Evolutionary conservation across 37 sponge, comb jelly and placozoan genomes (phyloP), one percentile per base, ranked within the genome.

Genomic region (Crambe crambe): DNA sequence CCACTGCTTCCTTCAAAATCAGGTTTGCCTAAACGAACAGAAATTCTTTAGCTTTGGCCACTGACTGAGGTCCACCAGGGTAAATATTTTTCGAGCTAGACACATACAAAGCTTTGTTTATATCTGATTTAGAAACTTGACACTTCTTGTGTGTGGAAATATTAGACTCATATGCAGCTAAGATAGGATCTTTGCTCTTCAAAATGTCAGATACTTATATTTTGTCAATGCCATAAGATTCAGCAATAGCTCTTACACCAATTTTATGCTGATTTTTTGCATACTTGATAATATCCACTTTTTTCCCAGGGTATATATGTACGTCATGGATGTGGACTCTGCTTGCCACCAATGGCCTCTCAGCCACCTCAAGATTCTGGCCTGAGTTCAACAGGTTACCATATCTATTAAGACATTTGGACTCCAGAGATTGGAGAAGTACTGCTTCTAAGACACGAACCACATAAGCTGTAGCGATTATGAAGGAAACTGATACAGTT

Each of bases 1-100:
- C 89, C 89, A 66, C 54, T 78, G 9, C 80, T 74, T 6, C 71
- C 89, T 72, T 89, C 80, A 70, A 90, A 90, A 34, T 85, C 86
- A 47, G 63, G 26, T 30, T 65, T 71, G 23, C 63, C 62, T 35
- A 90, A 58, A 30, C 62, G 38, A 15, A 22, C 78, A 64, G 81
- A 74, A 73, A 90, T 90, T 74, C 80, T 42, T 80, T 90, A 38
- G 82, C 90, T 58, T 90, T 80, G 36, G 61, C 90, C 60, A 27
- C 40, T 22, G 80, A 57, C 34, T 70, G 54, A 9, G 82, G 78
- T 21, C 87, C 81, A 57, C 27, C 68, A 56, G 87, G 80, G 63
- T 86, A 79, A 47, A 80, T 70, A 69, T 87, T 80, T 15, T 73
- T 72, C 22, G 77, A 75, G 9, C 41, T 26, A 25, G 81, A 81